phyloP scores from a whole-genome alignment of 2,888 invertebrate genomes.

The Perizoma affinitatum region DNA sequence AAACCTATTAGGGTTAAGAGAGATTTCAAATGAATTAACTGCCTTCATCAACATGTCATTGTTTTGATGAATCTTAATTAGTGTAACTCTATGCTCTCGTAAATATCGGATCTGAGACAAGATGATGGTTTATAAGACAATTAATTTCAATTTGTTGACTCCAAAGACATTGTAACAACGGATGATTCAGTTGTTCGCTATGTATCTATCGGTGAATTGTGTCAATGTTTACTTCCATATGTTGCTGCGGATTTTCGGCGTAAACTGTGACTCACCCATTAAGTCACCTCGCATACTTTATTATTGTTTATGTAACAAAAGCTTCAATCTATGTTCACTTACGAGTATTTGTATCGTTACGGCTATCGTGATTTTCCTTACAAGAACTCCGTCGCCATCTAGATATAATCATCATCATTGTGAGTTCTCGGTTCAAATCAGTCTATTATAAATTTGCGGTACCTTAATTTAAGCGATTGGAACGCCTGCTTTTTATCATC shows the following conservation, averaged over 20 bases:
- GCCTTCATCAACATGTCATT: slow-evolving; percentile 19
- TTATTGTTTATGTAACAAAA: slow-evolving; percentile 17
- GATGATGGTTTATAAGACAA: slow-evolving; percentile 62
- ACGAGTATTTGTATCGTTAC: not conserved
- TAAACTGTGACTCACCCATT: slow-evolving; percentile 58
- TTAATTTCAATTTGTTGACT: slow-evolving; percentile 64
- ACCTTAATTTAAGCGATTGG: too few relatives aligned
- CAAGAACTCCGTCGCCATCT: not conserved
- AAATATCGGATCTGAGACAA: slow-evolving; percentile 56
- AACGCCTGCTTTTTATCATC: too few relatives aligned
- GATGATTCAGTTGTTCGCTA: slow-evolving; percentile 53
- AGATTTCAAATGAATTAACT: not conserved
- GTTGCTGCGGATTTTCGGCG: slow-evolving; percentile 51
- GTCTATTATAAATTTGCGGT: too few relatives aligned
- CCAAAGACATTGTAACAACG: slow-evolving; percentile 43
- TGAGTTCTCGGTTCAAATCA: not conserved
- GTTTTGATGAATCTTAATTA: slow-evolving; percentile 52
- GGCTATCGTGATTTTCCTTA: not conserved
- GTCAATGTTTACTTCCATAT: slow-evolving; percentile 55
- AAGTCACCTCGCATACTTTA: slow-evolving; percentile 43
- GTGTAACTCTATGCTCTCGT: slow-evolving; percentile 51
- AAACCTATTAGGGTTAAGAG: too few relatives aligned
- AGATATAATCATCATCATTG: not conserved
- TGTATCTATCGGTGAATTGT: slow-evolving; percentile 48
- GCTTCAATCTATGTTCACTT: slow-evolving; percentile 3